Base-by-base conservation (phyloP, 1,140 invertebrate species). In the Drosophila truncata region DNA sequence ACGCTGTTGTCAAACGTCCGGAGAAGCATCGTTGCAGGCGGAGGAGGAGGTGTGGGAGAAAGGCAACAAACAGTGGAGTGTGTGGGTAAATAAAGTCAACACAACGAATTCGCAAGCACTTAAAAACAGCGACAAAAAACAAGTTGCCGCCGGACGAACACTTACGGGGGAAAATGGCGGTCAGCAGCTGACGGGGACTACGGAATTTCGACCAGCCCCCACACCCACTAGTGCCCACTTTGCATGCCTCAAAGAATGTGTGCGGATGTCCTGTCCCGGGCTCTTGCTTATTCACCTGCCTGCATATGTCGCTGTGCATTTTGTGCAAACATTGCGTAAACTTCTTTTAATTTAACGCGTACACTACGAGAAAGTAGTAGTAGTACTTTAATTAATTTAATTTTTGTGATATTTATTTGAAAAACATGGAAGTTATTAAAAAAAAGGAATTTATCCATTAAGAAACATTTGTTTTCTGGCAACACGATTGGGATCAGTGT, bases 251-350 rank as follows among this genome's bases (percentile, higher is more conserved):
- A 64, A 72, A 72, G 69, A 72, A 72, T 60, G 66, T 72, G 35
- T 72, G 52, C 66, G 69, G 67, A 69, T 59, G 69, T 60, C 69
- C 52, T 33, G 65, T 49, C 23, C 46, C 37, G 31, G 59, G 20
- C 25, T 41, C 25, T 59, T 57, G 49, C 37, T 35, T 50, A 55
- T 75, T 44, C 65, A 71, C 69, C 46, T 49, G 60, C 79, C 80
- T 66, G 81, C 80, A 83, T 70, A 55, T 85, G 85, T 90, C 84
- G 74, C 47, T 81, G 78, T 79, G 78, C 78, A 90, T 90, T 90
- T 90, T 88, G 70, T 82, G 85, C 78, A 90, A 90, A 85, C 75
- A 90, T 76, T 90, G 85, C 85, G 85, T 90, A 90, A 90, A 90
- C 86, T 90, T 90, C 85, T 90, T 81, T 90, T 90, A 73, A 88